These are phyloP conservation scores for Ochlodes sylvanus DNA, from an alignment of 2,888 invertebrate genomes.

Conservation along the genomic window DNA sequence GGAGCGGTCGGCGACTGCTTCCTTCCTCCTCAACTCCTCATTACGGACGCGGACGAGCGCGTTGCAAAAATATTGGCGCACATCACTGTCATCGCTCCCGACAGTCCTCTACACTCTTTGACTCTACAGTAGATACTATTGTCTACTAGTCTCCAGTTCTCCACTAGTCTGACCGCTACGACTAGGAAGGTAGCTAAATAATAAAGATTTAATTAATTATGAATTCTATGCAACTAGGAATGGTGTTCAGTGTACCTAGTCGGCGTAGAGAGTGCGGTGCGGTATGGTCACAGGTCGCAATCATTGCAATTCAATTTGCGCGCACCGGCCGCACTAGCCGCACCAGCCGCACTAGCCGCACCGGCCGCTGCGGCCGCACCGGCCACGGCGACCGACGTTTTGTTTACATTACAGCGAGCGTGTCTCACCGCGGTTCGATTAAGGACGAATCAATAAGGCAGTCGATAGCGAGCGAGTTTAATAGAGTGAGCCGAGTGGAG, in stretches of 20 bases:
- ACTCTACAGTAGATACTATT: no score
- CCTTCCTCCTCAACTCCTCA: constrained; percentile 4
- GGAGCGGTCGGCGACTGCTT: background rate
- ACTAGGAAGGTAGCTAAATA: no score
- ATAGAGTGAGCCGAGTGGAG: constrained; percentile 83
- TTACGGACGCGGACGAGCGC: constrained; percentile 36
- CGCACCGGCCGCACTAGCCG: constrained; percentile 39
- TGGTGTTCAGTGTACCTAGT: no score
- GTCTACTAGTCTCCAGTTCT: background rate
- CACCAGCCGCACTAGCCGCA: constrained; percentile 43
- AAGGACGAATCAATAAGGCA: constrained; percentile 84
- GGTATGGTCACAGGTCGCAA: constrained; percentile 51
- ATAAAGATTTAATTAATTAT: no score
- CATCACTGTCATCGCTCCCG: background rate
- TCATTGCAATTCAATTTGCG: constrained; percentile 78
- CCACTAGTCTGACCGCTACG: background rate
- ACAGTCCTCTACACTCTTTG: no score
- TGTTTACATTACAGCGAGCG: constrained; percentile 72
- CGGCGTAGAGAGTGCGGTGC: constrained; percentile 4
- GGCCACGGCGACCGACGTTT: constrained; percentile 52
- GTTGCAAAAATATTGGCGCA: constrained; percentile 36
- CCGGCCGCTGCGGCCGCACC: constrained; percentile 43
- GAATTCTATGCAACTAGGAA: no score
- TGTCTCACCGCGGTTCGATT: constrained; percentile 70
- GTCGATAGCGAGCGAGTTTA: constrained; percentile 82